Evolutionary conservation across 2,888 invertebrate genomes (phyloP).

Genomic region (Embidobia sp.): DNA sequence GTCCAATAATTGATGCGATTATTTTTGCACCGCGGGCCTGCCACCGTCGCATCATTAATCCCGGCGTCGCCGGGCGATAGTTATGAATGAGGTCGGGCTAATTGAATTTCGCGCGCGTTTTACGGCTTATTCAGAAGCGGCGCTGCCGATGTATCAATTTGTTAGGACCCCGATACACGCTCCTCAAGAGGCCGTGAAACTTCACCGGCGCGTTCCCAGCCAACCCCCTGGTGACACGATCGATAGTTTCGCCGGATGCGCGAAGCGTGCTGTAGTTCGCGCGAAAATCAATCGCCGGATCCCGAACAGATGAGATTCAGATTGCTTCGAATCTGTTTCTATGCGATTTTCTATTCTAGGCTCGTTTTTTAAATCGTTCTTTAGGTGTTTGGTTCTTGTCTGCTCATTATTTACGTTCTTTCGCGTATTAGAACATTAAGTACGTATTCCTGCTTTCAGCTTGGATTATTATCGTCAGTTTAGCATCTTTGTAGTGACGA

Average conservation of each 20-base stretch:
- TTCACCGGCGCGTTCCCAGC: slow-evolving; percentile 15
- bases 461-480: too few species aligned
- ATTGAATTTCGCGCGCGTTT: slow-evolving; percentile 51
- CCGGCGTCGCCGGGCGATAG: slow-evolving; percentile 59
- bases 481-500: too few species aligned
- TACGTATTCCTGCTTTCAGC: too few species aligned
- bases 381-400: too few species aligned
- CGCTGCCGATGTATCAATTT: slow-evolving; percentile 48
- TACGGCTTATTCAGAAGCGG: slow-evolving; percentile 42
- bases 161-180: slow-evolving; percentile 16
- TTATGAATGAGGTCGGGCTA: slow-evolving; percentile 41
- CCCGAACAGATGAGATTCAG: slow-evolving; percentile 23
- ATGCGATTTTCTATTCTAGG: too few species aligned
- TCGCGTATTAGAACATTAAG: too few species aligned
- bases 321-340: not conserved
- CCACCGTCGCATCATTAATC: too few species aligned
- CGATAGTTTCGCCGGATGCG: slow-evolving; percentile 68
- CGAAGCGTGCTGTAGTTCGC: slow-evolving; percentile 64
- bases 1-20: slow-evolving; percentile 61
- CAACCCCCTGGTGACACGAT: slow-evolving; percentile 61
- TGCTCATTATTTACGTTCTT: too few species aligned
- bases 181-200: slow-evolving; percentile 42
- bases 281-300: slow-evolving; percentile 37
- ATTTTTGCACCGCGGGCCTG: slow-evolving; percentile 58
- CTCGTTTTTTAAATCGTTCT: too few species aligned